phyloP scores from a whole-genome alignment of 2,888 invertebrate genomes.

The Drosophila flavopinicola region DNA sequence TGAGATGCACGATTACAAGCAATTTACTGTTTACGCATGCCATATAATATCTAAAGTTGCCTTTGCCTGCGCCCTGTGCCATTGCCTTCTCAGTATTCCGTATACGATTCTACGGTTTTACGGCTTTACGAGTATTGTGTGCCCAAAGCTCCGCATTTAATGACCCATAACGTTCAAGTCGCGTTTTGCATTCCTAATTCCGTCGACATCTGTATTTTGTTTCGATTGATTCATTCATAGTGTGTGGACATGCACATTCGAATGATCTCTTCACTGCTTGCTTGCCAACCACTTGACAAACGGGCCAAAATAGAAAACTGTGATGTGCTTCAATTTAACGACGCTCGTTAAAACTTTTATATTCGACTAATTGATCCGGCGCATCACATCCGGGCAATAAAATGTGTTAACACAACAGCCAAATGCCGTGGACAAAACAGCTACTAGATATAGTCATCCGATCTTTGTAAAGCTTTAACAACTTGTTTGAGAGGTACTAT shows the following conservation, averaged over 20 bases:
- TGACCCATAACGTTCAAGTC: slow-evolving; percentile 60
- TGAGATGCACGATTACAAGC: slow-evolving; percentile 70
- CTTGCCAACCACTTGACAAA: slow-evolving; percentile 39
- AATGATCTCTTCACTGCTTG: slow-evolving; percentile 23
- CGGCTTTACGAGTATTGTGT: neutral
- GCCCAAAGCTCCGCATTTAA: slow-evolving; percentile 62
- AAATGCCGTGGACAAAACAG: slow-evolving; percentile 3
- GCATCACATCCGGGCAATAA: slow-evolving; percentile 64
- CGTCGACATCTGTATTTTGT: neutral
- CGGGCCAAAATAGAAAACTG: slow-evolving; percentile 48
- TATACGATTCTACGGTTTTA: slow-evolving; percentile 9
- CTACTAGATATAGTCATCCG: neutral
- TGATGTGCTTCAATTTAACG: slow-evolving; percentile 56
- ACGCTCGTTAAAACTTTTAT: slow-evolving; percentile 59
- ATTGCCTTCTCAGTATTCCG: too few relatives aligned
- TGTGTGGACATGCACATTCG: slow-evolving; percentile 48
- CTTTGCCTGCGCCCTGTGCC: slow-evolving; percentile 15
- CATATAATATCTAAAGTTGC: slow-evolving; percentile 57
- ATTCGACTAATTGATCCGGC: slow-evolving; percentile 62
- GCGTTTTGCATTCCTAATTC: slow-evolving; percentile 61
- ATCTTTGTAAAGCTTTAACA: neutral
- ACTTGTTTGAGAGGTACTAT: neutral
- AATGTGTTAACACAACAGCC: slow-evolving; percentile 43
- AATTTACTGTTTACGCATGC: slow-evolving; percentile 72
- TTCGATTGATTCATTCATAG: slow-evolving; percentile 52